Percentiles rank a stretch among this genome's conserved stretches.
phyloP scores from a whole-genome alignment of 2,888 invertebrate genomes.

The Hedychridium roseum region DNA sequence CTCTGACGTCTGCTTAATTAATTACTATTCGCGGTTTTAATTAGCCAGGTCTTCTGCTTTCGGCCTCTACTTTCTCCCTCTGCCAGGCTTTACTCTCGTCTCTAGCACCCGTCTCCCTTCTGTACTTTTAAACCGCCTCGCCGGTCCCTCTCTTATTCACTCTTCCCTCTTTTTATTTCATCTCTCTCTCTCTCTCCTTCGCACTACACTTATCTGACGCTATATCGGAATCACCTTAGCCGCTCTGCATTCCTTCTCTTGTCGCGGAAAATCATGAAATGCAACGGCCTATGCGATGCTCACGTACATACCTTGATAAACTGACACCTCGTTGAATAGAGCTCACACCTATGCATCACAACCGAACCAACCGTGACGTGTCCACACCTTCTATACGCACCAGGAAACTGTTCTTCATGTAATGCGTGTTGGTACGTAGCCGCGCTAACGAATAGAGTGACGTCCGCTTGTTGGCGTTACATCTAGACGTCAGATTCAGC shows the following conservation, averaged over 20 bases:
- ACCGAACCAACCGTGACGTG: constrained; percentile 31
- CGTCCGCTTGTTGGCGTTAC: no score
- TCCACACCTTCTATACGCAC: constrained; percentile 32
- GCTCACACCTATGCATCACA: no score
- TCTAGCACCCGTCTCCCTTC: constrained; percentile 14
- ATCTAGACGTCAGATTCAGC: no score
- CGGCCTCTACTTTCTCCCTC: constrained; percentile 20
- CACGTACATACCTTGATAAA: no score
- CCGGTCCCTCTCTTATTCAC: constrained; percentile 1
- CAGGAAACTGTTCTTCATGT: constrained; percentile 25
- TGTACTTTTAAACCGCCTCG: no score
- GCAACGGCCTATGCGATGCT: no score
- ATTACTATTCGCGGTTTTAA: constrained; percentile 64
- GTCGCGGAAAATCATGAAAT: no score
- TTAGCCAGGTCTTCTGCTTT: constrained; percentile 53
- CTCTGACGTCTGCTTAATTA: constrained; percentile 62
- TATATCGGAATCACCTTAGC: no score
- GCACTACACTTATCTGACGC: constrained; percentile 9
- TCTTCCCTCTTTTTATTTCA: constrained; percentile 1
- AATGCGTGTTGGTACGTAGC: neutral
- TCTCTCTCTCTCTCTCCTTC: constrained; percentile 8
- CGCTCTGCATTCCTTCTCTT: no score
- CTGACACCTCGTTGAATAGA: no score
- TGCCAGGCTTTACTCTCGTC: neutral
- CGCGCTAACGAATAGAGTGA: no score